Conservation (phyloP, 2,113 vertebrate genomes). For the Tilapia sparmanii region DNA sequence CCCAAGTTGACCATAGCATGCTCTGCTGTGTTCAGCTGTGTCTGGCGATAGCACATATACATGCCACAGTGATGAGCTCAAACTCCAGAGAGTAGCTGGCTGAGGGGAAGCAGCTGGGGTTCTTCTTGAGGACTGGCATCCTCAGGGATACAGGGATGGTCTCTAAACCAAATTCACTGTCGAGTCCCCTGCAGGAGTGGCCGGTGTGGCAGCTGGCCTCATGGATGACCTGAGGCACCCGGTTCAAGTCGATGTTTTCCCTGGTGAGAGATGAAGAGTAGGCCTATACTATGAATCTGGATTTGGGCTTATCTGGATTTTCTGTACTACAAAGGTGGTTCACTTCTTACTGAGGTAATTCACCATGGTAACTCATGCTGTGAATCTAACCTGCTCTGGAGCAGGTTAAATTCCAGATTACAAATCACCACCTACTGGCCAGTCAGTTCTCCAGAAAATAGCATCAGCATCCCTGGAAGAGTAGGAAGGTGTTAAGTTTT, state of each 20-base stretch:
- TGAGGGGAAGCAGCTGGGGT: slow-evolving; percentile 53
- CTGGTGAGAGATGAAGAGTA: slow-evolving; percentile 32
- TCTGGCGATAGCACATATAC: slow-evolving; percentile 70
- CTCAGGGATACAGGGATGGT: slow-evolving; percentile 68
- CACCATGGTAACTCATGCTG: background rate
- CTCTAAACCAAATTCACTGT: slow-evolving; percentile 56
- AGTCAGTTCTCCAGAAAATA: background rate
- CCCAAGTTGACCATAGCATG: background rate
- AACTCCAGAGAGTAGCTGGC: slow-evolving; percentile 67
- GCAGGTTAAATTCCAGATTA: background rate
- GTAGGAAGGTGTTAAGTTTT: background rate
- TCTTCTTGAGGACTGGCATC: slow-evolving; percentile 71
- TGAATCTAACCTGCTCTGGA: background rate
- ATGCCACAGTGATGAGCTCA: slow-evolving; percentile 70
- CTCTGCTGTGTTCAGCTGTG: slow-evolving; percentile 33
- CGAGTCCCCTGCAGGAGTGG: slow-evolving; percentile 59
- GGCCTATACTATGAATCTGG: background rate
- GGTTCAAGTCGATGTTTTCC: slow-evolving; percentile 65
- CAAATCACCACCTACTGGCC: background rate
- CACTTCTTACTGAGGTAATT: background rate
- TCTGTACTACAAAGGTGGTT: background rate
- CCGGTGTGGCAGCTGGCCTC: slow-evolving; percentile 70
- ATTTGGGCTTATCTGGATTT: background rate
- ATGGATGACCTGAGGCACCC: slow-evolving; percentile 69
- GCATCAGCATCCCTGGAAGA: background rate